Evolutionary conservation across 2,888 invertebrate genomes (phyloP).

Genomic region (Arctia plantaginis): DNA sequence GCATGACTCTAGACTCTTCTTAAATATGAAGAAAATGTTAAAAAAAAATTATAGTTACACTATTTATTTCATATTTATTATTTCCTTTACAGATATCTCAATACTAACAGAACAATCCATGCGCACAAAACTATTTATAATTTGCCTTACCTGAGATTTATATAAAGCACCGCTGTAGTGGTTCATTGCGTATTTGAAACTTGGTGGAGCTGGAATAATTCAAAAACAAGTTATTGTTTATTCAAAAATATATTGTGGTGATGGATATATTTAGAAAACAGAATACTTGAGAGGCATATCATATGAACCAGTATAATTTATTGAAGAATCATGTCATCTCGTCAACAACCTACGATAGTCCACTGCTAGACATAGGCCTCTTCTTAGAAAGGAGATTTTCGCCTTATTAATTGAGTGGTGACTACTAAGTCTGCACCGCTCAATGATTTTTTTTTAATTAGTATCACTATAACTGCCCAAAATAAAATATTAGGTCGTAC

Average conservation of each 20-base stretch:
- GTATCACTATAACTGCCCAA: neutral
- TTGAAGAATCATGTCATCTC: too few relatives aligned
- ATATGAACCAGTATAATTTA: too few relatives aligned
- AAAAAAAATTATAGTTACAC: neutral
- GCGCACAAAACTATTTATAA: neutral
- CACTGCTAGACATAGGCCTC: too few relatives aligned
- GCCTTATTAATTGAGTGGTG: neutral
- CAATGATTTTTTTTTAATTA: neutral
- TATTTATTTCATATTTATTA: too few relatives aligned
- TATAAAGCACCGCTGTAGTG: constrained; percentile 93
- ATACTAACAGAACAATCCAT: too few relatives aligned
- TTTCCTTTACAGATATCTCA: too few relatives aligned
- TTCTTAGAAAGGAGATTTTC: too few relatives aligned
- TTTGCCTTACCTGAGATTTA: constrained; percentile 85
- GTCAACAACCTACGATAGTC: too few relatives aligned
- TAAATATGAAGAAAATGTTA: neutral
- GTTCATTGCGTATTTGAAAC: constrained; percentile 93
- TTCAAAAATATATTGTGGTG: neutral
- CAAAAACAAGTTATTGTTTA: neutral
- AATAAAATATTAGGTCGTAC: too few relatives aligned
- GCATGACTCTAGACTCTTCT: neutral
- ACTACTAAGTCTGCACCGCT: neutral
- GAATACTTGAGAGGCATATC: neutral
- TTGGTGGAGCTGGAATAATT: constrained; percentile 91
- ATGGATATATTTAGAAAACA: neutral